Conservation (phyloP, 92 coral and sea anemone species). For the Zoanthus solanderi region DNA sequence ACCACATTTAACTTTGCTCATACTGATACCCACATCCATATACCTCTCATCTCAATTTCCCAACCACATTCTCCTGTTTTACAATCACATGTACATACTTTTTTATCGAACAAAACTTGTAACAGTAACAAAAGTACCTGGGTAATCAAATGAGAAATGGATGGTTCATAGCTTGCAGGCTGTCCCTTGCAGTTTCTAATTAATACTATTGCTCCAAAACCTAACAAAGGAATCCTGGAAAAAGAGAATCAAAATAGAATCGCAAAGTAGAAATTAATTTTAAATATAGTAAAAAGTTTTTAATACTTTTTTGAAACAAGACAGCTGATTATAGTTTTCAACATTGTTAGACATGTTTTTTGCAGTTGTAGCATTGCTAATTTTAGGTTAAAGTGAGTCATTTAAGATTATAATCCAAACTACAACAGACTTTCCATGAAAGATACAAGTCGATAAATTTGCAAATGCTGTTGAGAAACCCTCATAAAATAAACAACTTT, state of each 20-base stretch:
- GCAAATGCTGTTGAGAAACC: background rate
- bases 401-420: too few species aligned
- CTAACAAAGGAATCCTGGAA: conserved; percentile 53
- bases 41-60: too few species aligned
- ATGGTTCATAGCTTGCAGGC: conserved; percentile 32
- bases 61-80: too few species aligned
- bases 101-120: background rate
- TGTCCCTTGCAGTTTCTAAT: conserved; percentile 33
- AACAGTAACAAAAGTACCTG: conserved; percentile 46
- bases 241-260: background rate
- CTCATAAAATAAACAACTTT: background rate
- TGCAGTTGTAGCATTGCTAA: too few species aligned
- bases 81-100: too few species aligned
- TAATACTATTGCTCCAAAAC: conserved; percentile 60
- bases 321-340: background rate
- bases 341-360: too few species aligned
- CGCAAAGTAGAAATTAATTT: background rate
- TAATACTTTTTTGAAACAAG: background rate
- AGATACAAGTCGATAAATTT: too few species aligned
- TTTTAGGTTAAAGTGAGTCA: too few species aligned
- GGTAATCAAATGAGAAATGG: conserved; percentile 37
- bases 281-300: background rate
- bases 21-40: too few species aligned
- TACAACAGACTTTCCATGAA: too few species aligned
- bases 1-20: too few species aligned